Percentiles rank a stretch among this genome's conserved stretches.
Evolutionary conservation across 2,797 vertebrate genomes (phyloP).

Genomic region (Vultur gryphus): DNA sequence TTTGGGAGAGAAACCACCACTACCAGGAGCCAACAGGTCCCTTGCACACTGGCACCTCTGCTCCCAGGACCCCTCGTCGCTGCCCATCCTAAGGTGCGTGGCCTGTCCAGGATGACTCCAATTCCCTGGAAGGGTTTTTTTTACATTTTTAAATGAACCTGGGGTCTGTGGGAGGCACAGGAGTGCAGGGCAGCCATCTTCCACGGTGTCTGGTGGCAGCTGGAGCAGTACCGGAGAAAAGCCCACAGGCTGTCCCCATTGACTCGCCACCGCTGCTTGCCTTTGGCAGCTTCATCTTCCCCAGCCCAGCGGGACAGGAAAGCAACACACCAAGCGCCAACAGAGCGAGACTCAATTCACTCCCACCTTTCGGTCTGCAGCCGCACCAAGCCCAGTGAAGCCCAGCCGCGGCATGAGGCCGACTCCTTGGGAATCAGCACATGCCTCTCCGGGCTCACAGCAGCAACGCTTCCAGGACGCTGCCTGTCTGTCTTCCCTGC

Average conservation of each 20-base stretch:
- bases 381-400: background rate
- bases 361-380: background rate
- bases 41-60: background rate
- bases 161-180: background rate
- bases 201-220: background rate
- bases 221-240: background rate
- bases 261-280: background rate
- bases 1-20: background rate
- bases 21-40: background rate
- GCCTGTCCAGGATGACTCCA: background rate
- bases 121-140: background rate
- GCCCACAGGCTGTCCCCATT: accelerated
- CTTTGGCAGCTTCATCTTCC: background rate
- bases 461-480: background rate
- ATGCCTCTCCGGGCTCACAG: accelerated
- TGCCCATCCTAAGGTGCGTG: accelerated
- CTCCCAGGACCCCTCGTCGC: background rate
- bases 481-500: background rate
- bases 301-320: background rate
- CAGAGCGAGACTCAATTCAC: background rate
- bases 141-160: background rate
- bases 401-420: accelerated
- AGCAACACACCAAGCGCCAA: background rate
- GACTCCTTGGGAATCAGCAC: background rate
- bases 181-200: background rate